Evolutionary conservation across 2,113 vertebrate genomes (phyloP), one percentile per base, ranked within the genome.

Genomic region (Ceyx margarethae): DNA sequence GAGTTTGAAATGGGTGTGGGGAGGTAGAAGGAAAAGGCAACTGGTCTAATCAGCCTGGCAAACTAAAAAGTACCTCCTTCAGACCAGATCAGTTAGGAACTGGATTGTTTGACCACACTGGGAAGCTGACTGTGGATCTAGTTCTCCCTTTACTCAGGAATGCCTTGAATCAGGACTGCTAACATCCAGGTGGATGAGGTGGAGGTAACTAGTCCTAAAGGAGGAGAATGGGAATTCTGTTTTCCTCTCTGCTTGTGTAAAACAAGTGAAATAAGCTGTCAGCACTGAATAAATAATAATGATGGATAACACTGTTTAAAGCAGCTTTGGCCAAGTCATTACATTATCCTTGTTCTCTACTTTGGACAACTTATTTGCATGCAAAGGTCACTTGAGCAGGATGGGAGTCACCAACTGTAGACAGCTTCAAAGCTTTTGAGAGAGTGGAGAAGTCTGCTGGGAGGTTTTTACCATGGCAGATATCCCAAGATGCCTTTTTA

Each of bases 121-220:
- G 21, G 33, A 80, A 79, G 20, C 23, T 45, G 31, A 13, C 17
- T 20, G 21, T 31, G 16, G 15, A 19, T 57, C 31, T 65, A 60
- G 18, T 48, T 51, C 3, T 73, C 29, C 56, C 8, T 56, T 76
- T 65, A 37, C 3, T 58, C 66, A 26, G 1, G 3, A 56, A 56
- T 62, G 23, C 28, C 22, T 6, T 73, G 19, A 80, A 45, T 23
- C 31, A 65, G 15, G 40, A 13, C 17, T 50, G 7, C 15, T 58
- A 37, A 16, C 8, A 13, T 0, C 2, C 3, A 10, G 2, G 6
- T 76, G 33, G 15, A 14, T 50, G 57, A 46, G 20, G 12, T 31
- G 23, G 8, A 53, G 33, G 3, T 22, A 81, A 50, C 18, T 71
- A 57, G n/a, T n/a, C 13, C 48, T 57, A 48, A 76, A 14, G 45